phyloP scores from a whole-genome alignment of 1,140 invertebrate genomes.

The Drosophila grimshawi region DNA sequence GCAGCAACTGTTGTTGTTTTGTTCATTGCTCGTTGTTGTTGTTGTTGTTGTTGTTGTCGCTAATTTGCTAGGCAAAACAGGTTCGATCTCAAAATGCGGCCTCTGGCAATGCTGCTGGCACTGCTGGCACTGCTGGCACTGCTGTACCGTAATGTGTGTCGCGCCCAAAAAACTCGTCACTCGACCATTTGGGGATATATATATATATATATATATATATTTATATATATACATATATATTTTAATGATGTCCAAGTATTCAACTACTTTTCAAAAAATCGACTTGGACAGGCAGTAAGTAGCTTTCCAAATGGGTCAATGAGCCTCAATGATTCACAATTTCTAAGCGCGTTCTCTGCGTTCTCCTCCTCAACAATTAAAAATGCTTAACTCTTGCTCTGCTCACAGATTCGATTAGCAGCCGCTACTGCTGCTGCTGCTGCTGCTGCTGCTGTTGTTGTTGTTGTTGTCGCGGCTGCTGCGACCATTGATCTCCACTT shows the following conservation, averaged over 20 bases:
- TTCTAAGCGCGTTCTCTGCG: constrained; percentile 17
- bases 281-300: not conserved
- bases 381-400: constrained; percentile 35
- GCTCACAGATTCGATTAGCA: constrained; percentile 46
- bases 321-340: constrained; percentile 68
- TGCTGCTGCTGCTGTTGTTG: not conserved
- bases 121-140: not conserved
- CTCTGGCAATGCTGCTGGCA: not conserved
- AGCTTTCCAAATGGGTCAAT: constrained; percentile 64
- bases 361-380: constrained; percentile 43
- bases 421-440: constrained; percentile 15
- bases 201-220: not conserved
- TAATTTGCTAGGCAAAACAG: constrained; percentile 76
- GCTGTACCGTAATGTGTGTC: constrained; percentile 54
- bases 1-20: not conserved
- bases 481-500: constrained; percentile 46
- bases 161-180: constrained; percentile 53
- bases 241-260: constrained; percentile 51
- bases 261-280: constrained; percentile 41
- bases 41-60: constrained; percentile 8
- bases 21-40: not conserved
- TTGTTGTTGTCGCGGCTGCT: constrained; percentile 1
- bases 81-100: constrained; percentile 59
- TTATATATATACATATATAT: constrained; percentile 4
- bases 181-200: not conserved